Conservation (phyloP, 2,888 invertebrate species). For the Lasioglossum vierecki region DNA sequence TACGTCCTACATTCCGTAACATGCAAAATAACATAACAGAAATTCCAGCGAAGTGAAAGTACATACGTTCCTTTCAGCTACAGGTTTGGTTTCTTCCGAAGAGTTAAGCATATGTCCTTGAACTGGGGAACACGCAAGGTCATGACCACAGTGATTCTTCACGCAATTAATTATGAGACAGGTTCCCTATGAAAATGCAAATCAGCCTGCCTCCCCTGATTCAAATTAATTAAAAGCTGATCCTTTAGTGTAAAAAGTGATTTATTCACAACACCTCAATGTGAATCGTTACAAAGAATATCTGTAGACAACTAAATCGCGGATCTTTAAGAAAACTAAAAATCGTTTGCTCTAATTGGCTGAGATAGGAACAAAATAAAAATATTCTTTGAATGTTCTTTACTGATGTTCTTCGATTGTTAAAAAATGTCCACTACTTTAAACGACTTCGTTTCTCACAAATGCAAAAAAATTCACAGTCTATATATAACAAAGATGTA, state of each 20-base stretch:
- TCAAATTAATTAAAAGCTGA: background rate
- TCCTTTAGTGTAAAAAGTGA: background rate
- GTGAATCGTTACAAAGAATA: background rate
- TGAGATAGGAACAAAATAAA: background rate
- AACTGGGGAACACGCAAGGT: conserved; percentile 18
- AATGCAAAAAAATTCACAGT: background rate
- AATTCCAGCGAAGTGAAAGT: conserved; percentile 28
- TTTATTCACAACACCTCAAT: no score
- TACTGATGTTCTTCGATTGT: background rate
- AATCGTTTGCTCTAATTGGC: background rate
- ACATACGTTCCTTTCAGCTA: background rate
- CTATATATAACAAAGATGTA: background rate
- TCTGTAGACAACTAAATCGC: background rate
- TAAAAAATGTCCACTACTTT: background rate
- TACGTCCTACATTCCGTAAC: background rate
- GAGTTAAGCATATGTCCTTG: conserved; percentile 9
- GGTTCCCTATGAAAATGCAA: background rate
- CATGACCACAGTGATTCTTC: conserved; percentile 7
- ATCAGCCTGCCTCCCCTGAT: background rate
- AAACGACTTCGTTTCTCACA: background rate
- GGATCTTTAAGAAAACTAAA: background rate
- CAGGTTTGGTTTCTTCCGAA: background rate
- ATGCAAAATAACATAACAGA: background rate
- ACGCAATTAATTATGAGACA: background rate
- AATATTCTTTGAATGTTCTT: background rate